A percentile compares a stretch with the other conserved stretches of the same genome.
Conservation (phyloP, 2,797 vertebrate species). For the Anomalospiza imberbis region DNA sequence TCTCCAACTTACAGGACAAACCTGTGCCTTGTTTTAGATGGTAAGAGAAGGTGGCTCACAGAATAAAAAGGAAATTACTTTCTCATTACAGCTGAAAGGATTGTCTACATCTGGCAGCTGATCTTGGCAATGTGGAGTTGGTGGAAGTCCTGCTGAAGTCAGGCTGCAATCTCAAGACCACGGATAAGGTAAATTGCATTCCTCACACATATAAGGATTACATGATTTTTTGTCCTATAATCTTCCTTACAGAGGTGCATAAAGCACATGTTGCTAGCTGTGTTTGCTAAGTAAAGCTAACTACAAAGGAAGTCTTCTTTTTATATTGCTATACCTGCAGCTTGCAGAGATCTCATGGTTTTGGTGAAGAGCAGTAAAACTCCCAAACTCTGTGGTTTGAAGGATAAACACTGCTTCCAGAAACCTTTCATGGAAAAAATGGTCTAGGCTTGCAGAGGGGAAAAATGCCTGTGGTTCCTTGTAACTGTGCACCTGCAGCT, state of each 20-base stretch:
- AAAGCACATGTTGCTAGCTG: background rate
- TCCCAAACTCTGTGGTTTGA: background rate
- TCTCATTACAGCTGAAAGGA: background rate
- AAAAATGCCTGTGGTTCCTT: background rate
- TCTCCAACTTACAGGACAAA: background rate
- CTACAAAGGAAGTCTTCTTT: background rate
- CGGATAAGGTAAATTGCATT: constrained; percentile 78
- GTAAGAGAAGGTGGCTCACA: background rate
- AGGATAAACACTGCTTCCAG: background rate
- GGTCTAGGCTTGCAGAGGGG: background rate
- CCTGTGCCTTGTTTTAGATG: background rate
- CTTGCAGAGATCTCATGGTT: background rate
- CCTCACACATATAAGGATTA: background rate
- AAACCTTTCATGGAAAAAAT: background rate
- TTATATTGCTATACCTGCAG: background rate
- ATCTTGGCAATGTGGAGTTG: constrained; percentile 84
- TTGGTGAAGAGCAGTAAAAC: background rate
- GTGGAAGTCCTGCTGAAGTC: constrained; percentile 86
- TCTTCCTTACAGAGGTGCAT: background rate
- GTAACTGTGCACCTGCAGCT: background rate
- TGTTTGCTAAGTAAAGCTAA: background rate
- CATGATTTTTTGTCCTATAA: background rate
- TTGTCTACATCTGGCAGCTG: constrained; percentile 86
- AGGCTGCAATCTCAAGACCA: constrained; percentile 75
- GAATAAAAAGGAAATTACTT: background rate